These are phyloP conservation scores for Falco berigora DNA, from an alignment of 2,797 vertebrate species.

Conservation along the genomic window DNA sequence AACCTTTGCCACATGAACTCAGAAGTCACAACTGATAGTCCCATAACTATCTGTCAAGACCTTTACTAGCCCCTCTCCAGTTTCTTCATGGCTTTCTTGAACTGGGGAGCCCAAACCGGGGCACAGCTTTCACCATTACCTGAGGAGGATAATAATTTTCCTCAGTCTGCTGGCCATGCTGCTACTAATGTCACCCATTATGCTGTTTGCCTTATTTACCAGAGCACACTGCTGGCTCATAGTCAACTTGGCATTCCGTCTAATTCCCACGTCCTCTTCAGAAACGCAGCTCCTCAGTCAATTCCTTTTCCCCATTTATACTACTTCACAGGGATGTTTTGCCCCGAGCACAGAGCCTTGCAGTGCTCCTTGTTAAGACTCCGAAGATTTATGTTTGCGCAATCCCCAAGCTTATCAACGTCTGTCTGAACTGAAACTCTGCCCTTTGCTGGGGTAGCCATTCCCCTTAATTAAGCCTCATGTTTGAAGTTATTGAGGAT, in stretches of 20 bases:
- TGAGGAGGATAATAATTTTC: not conserved
- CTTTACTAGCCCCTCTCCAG: not conserved
- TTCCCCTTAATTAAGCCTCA: not conserved
- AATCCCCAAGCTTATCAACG: not conserved
- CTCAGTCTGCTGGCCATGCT: not conserved
- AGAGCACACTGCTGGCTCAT: not conserved
- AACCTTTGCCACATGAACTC: not conserved
- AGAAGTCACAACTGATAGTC: not conserved
- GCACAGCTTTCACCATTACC: not conserved
- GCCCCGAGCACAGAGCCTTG: accelerated
- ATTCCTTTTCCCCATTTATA: not conserved
- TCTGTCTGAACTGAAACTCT: not conserved
- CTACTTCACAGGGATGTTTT: not conserved
- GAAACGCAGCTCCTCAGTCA: not conserved
- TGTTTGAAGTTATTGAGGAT: not conserved
- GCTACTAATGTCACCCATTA: not conserved
- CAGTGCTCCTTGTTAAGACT: not conserved
- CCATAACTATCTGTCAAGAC: not conserved
- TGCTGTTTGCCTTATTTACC: not conserved
- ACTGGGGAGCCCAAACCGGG: not conserved
- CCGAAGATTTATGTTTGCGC: not conserved
- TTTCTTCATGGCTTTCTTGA: not conserved
- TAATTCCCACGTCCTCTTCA: not conserved
- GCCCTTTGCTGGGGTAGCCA: not conserved
- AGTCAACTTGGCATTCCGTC: not conserved